phyloP scores from a whole-genome alignment of 2,888 invertebrate species.

The Cartodere bifasciata region DNA sequence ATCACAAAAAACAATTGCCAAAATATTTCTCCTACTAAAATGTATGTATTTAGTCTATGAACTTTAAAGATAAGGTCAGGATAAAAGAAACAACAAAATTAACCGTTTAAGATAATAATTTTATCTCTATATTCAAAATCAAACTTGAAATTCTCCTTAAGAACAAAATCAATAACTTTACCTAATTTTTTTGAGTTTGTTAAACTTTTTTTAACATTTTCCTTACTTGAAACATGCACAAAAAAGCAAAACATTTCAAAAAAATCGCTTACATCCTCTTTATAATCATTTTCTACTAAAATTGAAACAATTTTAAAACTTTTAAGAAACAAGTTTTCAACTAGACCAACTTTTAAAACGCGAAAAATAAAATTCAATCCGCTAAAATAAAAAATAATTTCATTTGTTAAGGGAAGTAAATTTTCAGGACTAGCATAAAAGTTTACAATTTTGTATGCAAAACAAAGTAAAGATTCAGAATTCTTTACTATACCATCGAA shows the following conservation, averaged over 20 bases:
- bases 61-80: too few species aligned
- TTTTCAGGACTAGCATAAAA: constrained; percentile 21
- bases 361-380: constrained; percentile 21
- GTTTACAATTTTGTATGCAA: constrained; percentile 18
- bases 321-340: constrained; percentile 17
- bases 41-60: too few species aligned
- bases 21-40: too few species aligned
- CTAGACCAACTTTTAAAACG: constrained; percentile 18
- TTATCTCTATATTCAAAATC: too few species aligned
- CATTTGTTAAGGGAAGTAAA: constrained; percentile 22
- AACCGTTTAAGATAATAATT: too few species aligned
- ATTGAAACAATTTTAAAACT: constrained; percentile 19
- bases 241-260: constrained; percentile 24
- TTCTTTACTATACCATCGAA: constrained; percentile 11
- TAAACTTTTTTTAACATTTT: constrained; percentile 17
- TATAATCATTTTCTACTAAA: constrained; percentile 17
- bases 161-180: constrained; percentile 28
- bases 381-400: constrained; percentile 22
- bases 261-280: constrained; percentile 14
- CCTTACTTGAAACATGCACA: constrained; percentile 16
- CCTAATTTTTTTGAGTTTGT: constrained; percentile 58
- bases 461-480: constrained; percentile 15
- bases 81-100: too few species aligned
- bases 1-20: too few species aligned
- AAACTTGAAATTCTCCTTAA: neutral